These are phyloP conservation scores for Lethrus apterus DNA, from an alignment of 1,140 invertebrate genomes.

Conservation along the genomic window DNA sequence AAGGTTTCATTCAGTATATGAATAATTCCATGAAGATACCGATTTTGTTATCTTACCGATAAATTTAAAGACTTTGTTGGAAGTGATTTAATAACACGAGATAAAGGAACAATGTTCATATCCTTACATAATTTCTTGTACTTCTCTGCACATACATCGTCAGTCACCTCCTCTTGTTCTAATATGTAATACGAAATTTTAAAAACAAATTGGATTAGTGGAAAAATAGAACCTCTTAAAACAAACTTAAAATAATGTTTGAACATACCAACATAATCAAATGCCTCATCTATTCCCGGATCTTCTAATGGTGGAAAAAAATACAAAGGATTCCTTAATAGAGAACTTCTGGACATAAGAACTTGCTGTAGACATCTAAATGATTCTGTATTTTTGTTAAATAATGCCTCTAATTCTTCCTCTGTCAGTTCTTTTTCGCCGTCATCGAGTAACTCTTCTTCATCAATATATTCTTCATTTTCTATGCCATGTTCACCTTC, in stretches of 20 bases:
- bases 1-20: not conserved
- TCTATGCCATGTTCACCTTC: not conserved
- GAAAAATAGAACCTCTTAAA: not conserved
- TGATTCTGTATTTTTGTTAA: conserved; percentile 29
- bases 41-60: conserved; percentile 28
- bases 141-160: conserved; percentile 41
- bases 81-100: conserved; percentile 37
- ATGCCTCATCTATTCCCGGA: conserved; percentile 43
- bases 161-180: conserved; percentile 34
- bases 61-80: conserved; percentile 40
- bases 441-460: not conserved
- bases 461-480: conserved; percentile 4
- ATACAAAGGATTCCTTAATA: conserved; percentile 43
- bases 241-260: not conserved
- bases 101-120: conserved; percentile 40
- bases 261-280: conserved; percentile 33
- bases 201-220: no score
- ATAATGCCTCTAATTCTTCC: conserved; percentile 9
- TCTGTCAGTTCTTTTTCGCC: not conserved
- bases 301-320: conserved; percentile 43
- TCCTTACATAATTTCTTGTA: conserved; percentile 42
- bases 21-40: no score
- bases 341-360: conserved; percentile 41
- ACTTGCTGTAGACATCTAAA: conserved; percentile 34
- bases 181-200: conserved; percentile 20